A percentile compares a stretch with the other conserved stretches of the same genome.
These are phyloP conservation scores for Seira ritae DNA, from an alignment of 2,888 invertebrate species.

Conservation along the genomic window DNA sequence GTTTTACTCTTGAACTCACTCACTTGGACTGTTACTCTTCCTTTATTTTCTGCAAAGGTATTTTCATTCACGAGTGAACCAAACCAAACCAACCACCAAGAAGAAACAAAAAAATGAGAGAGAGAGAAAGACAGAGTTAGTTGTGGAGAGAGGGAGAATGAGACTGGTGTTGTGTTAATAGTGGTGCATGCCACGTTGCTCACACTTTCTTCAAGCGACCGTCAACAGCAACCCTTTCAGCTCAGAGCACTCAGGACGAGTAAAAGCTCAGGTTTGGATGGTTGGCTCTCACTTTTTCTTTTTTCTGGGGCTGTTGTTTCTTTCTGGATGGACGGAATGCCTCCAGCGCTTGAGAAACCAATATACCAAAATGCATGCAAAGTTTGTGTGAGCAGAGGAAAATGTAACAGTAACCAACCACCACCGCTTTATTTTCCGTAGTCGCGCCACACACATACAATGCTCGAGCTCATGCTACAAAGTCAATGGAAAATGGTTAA, in stretches of 20 bases:
- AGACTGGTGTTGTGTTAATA: slow-evolving; percentile 9
- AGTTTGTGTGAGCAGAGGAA: not conserved
- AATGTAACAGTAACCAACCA: not conserved
- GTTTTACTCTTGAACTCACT: slow-evolving; percentile 8
- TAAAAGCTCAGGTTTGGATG: slow-evolving; percentile 31
- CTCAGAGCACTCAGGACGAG: slow-evolving; percentile 60
- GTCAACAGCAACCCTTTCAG: slow-evolving; percentile 62
- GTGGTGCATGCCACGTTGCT: slow-evolving; percentile 48
- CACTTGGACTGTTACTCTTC: slow-evolving; percentile 28
- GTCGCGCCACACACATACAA: not conserved
- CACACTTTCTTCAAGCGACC: slow-evolving; percentile 51
- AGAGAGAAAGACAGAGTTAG: slow-evolving; percentile 8
- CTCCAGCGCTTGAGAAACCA: slow-evolving; percentile 3
- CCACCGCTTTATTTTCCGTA: not conserved
- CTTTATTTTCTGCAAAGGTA: not conserved
- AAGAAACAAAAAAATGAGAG: not conserved
- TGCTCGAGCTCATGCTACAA: no score
- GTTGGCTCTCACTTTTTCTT: slow-evolving; percentile 1
- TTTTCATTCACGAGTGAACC: slow-evolving; percentile 20
- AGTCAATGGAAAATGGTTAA: no score
- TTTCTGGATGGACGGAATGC: slow-evolving; percentile 21
- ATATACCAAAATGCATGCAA: slow-evolving; percentile 21
- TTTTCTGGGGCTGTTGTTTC: slow-evolving; percentile 32
- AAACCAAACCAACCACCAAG: slow-evolving; percentile 33
- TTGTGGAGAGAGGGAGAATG: slow-evolving; percentile 20